Percentiles rank a stretch among this genome's conserved stretches.
Conservation (phyloP, 2,888 invertebrate genomes). For the Phytoseiulus persimilis region DNA sequence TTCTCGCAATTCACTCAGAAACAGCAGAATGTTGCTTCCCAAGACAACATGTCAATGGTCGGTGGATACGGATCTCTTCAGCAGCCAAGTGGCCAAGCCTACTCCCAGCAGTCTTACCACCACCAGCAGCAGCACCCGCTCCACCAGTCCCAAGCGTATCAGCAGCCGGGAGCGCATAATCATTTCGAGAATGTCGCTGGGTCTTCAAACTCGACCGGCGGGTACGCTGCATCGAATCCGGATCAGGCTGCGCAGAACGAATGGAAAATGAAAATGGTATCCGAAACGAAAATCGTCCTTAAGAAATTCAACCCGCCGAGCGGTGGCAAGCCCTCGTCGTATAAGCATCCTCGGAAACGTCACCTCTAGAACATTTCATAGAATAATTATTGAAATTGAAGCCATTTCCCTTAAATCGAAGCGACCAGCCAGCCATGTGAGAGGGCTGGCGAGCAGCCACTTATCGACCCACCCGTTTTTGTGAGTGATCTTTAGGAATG, state of each 20-base stretch:
- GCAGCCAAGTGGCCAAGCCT: background rate
- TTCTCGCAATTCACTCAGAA: slow-evolving; percentile 30
- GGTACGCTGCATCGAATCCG: background rate
- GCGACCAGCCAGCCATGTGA: background rate
- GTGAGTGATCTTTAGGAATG: background rate
- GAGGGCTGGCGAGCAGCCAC: background rate
- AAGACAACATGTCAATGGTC: background rate
- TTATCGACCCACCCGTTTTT: background rate
- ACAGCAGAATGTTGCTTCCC: background rate
- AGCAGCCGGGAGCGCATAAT: background rate
- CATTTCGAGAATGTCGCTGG: background rate
- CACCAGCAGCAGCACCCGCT: slow-evolving; percentile 11
- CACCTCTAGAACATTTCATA: slow-evolving; percentile 12
- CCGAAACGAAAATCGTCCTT: slow-evolving; percentile 31
- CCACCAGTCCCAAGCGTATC: background rate
- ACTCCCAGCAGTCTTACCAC: slow-evolving; percentile 12
- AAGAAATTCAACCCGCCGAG: slow-evolving; percentile 22
- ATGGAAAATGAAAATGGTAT: slow-evolving; percentile 37
- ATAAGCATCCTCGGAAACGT: slow-evolving; percentile 34
- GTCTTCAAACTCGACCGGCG: background rate
- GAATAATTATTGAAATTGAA: background rate
- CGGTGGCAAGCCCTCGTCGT: slow-evolving; percentile 27
- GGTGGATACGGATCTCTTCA: background rate
- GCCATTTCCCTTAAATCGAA: background rate
- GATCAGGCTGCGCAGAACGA: slow-evolving; percentile 6